Evolutionary conservation across 2,888 invertebrate species (phyloP), one percentile per base, ranked within the genome.

Genomic region (Acholoe squamosa): DNA sequence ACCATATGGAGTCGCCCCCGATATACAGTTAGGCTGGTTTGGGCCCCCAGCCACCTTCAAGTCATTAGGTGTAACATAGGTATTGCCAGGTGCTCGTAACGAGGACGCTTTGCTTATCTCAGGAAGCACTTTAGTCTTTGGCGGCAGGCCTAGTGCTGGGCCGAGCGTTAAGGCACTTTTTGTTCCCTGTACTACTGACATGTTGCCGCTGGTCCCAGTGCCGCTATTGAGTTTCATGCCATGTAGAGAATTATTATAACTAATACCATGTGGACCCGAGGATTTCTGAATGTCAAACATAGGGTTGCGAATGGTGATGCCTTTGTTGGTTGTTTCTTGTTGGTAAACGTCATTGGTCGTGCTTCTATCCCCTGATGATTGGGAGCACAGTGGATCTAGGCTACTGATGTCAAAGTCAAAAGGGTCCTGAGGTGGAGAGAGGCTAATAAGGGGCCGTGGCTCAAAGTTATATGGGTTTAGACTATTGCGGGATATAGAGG

Each of bases 391-490:
- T 7, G 92, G 92, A 90, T 92, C 92, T 16, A 92, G 89, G 43
- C 84, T 84, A 54, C 51, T 51, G 34, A 92, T 33, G 52, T 92
- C 91, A 33, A 92, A 92, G 61, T 92, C 92, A 71, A 89, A 84
- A 14, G 67, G 89, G 67, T 91, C 67, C 34, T 71, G 56, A 54
- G 71, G 43, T 34, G 54, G 71, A 22, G 77, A 80, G 22, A 54
- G 54, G 28, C 28, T 77, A 7, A 76, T 76, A 12, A 67, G 67
- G 14, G 90, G 77, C 77, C 67, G 34, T 0, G 89, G 80, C 31
- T 86, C 86, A 56, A 54, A 86, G 54, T 54, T 86, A 28, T 54
- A 28, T 0, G 86, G 52, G 86, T 86, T 86, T 0, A 86, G 86
- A 19, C 86, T 86, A 54, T 86, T 25, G 52, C 86, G 52, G 0